A percentile compares a stretch with the other conserved stretches of the same genome.
Evolutionary conservation across 2,888 invertebrate genomes (phyloP).

Genomic region (Lepeophtheirus nordmannii): DNA sequence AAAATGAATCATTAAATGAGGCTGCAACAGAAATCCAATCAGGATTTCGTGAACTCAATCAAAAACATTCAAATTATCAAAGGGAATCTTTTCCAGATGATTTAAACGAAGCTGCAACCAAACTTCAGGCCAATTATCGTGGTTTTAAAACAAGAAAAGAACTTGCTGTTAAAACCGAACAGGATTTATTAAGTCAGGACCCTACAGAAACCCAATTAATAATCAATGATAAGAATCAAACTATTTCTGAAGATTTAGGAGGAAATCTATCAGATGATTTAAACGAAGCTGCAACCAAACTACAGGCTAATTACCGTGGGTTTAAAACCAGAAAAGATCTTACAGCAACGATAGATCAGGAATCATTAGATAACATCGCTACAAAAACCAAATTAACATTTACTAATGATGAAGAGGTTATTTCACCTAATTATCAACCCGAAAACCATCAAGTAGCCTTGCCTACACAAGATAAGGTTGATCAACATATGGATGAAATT

Average conservation of each 20-base stretch:
- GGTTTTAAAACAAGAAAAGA: conserved; percentile 2
- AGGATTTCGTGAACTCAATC: neutral
- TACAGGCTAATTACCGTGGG: conserved; percentile 15
- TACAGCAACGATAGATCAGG: neutral
- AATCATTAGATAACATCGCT: neutral
- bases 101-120: neutral
- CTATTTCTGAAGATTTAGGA: conserved; percentile 10
- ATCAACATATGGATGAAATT: no score
- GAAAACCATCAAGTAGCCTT: no score
- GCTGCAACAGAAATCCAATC: conserved; percentile 17
- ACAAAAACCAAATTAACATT: neutral
- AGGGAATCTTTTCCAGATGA: no score
- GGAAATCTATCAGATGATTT: neutral
- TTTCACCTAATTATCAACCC: no score
- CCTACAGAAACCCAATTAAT: neutral
- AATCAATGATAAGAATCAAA: neutral
- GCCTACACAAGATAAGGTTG: no score
- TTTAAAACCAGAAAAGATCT: neutral
- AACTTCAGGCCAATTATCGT: neutral
- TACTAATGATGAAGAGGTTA: no score
- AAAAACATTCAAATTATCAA: neutral
- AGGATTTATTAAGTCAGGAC: neutral
- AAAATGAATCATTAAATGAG: neutral
- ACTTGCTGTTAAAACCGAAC: neutral
- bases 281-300: conserved; percentile 14